A percentile compares a stretch with the other conserved stretches of the same genome.
Evolutionary conservation across 1,140 invertebrate genomes (phyloP).

Genomic region (Drosophila takahashii): DNA sequence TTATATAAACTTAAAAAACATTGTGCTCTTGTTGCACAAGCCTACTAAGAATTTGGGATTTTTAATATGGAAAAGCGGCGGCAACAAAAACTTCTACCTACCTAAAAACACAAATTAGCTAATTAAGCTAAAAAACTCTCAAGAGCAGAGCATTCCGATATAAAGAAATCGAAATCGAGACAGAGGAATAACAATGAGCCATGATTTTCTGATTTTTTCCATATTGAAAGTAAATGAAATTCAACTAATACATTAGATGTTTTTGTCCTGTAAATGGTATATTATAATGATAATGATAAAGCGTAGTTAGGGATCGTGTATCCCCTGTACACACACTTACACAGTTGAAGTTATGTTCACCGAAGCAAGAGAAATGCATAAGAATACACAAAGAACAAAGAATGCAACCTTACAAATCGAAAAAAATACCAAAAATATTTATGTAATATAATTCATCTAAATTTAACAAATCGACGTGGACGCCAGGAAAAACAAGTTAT

Average conservation of each 20-base stretch:
- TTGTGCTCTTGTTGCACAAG: conserved; percentile 64
- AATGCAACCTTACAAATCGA: conserved; percentile 30
- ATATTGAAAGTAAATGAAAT: conserved; percentile 67
- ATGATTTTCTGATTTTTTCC: conserved; percentile 75
- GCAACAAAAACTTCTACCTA: conserved; percentile 34
- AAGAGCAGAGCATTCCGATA: conserved; percentile 21
- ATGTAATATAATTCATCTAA: conserved; percentile 82
- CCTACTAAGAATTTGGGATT: conserved; percentile 61
- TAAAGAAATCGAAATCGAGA: conserved; percentile 6
- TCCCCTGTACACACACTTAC: conserved; percentile 48
- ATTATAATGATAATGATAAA: conserved; percentile 65
- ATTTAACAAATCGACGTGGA: conserved; percentile 48
- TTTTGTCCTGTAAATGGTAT: conserved; percentile 82
- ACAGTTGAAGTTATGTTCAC: conserved; percentile 81
- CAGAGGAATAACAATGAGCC: conserved; percentile 30
- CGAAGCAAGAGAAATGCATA: conserved; percentile 32
- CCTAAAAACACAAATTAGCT: conserved; percentile 30
- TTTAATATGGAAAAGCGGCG: conserved; percentile 48
- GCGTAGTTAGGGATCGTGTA: conserved; percentile 68
- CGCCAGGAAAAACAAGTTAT: conserved; percentile 51
- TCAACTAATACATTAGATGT: conserved; percentile 79
- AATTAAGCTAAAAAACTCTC: conserved; percentile 28
- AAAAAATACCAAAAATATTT: conserved; percentile 71
- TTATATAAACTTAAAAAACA: conserved; percentile 45
- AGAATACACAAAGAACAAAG: conserved; percentile 19